These are phyloP conservation scores for Parascotia fuliginaria DNA, from an alignment of 2,888 invertebrate genomes.

Conservation along the genomic window DNA sequence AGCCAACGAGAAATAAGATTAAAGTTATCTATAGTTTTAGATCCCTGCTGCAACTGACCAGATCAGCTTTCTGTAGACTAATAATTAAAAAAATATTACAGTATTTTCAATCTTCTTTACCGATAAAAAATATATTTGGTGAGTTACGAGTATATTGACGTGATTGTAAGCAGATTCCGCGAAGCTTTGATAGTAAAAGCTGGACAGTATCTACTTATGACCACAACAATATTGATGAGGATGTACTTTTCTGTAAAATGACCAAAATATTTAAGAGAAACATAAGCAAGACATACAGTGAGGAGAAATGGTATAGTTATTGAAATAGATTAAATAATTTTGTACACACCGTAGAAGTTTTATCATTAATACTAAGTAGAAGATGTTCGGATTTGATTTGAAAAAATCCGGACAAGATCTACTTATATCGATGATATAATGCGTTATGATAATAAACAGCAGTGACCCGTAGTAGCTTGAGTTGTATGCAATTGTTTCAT, in stretches of 20 bases:
- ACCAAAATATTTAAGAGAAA: background rate
- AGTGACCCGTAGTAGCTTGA: no score
- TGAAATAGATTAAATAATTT: background rate
- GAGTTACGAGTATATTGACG: constrained; percentile 5
- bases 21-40: no score
- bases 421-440: constrained; percentile 23
- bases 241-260: no score
- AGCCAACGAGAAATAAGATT: no score
- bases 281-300: no score
- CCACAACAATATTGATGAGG: constrained; percentile 20
- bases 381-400: constrained; percentile 14
- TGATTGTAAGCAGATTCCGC: constrained; percentile 26
- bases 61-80: no score
- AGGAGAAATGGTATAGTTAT: no score
- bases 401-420: constrained; percentile 27
- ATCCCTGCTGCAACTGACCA: no score
- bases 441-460: background rate
- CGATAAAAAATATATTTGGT: no score
- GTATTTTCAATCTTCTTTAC: no score
- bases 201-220: constrained; percentile 50
- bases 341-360: background rate
- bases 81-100: no score
- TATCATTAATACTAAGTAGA: constrained; percentile 23
- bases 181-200: constrained; percentile 32
- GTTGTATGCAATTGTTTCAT: no score